Evolutionary conservation across 2,888 invertebrate species (phyloP).

Genomic region (Deladenus siricidicola): DNA sequence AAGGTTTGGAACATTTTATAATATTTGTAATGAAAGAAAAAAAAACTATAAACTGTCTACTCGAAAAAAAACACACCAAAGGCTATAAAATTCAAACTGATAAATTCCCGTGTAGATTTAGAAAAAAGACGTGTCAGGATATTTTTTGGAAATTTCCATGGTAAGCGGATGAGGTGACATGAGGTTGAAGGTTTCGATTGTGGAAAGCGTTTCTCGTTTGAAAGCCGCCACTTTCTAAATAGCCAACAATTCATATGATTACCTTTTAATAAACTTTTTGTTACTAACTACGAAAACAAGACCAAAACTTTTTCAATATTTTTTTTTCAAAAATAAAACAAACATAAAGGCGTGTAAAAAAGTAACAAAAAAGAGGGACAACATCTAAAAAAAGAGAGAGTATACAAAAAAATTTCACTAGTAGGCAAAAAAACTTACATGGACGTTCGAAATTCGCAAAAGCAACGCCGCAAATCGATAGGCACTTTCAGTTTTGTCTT

Average conservation of each 20-base stretch:
- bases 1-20: too few relatives aligned
- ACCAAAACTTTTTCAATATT: not conserved
- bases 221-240: constrained; percentile 53
- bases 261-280: too few relatives aligned
- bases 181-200: constrained; percentile 51
- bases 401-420: not conserved
- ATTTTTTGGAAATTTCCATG: constrained; percentile 51
- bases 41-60: too few relatives aligned
- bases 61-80: too few relatives aligned
- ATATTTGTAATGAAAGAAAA: too few relatives aligned
- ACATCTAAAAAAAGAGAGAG: not conserved
- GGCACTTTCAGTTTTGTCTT: constrained; percentile 22
- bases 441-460: constrained; percentile 36
- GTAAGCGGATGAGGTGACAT: constrained; percentile 50
- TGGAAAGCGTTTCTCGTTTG: constrained; percentile 50
- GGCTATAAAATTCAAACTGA: too few relatives aligned
- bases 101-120: too few relatives aligned
- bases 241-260: constrained; percentile 21
- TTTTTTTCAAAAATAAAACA: not conserved
- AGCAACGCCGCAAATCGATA: constrained; percentile 37
- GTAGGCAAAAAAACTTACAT: constrained; percentile 21
- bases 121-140: constrained; percentile 42
- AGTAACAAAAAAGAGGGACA: not conserved
- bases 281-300: too few relatives aligned
- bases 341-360: not conserved